Conservation (phyloP, 2,888 invertebrate genomes). For the Hypomecis atomaria region DNA sequence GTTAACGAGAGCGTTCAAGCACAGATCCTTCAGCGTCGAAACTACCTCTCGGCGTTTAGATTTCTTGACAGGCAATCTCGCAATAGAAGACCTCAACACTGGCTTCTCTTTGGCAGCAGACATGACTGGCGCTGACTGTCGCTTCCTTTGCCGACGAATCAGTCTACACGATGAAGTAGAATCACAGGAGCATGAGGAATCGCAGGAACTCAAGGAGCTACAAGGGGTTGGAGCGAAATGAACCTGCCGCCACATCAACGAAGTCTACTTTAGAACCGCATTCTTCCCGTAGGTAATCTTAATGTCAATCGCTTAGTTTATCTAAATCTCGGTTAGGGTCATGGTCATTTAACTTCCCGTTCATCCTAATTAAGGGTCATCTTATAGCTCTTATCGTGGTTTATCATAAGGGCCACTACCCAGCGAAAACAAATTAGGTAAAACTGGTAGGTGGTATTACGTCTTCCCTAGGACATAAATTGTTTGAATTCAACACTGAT, state of each 20-base stretch:
- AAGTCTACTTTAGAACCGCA: constrained; percentile 31
- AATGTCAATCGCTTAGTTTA: constrained; percentile 31
- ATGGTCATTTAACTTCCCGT: constrained; percentile 24
- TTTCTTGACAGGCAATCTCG: constrained; percentile 46
- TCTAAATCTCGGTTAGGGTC: constrained; percentile 35
- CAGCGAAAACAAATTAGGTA: not conserved
- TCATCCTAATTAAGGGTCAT: constrained; percentile 11
- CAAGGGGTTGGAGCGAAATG: constrained; percentile 72
- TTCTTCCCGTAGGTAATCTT: constrained; percentile 37
- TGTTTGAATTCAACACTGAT: too few species aligned
- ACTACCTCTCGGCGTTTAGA: constrained; percentile 70
- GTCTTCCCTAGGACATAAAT: too few species aligned
- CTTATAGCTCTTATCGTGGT: not conserved
- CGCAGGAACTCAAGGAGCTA: constrained; percentile 52
- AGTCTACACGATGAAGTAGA: constrained; percentile 47
- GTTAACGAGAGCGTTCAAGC: constrained; percentile 82
- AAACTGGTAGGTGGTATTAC: too few species aligned
- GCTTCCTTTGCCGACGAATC: constrained; percentile 50
- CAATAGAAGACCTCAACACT: constrained; percentile 41
- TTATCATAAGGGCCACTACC: constrained; percentile 7
- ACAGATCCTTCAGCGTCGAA: constrained; percentile 78
- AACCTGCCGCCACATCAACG: constrained; percentile 64
- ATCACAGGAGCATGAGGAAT: constrained; percentile 39
- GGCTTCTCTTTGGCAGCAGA: constrained; percentile 34
- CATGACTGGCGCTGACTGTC: constrained; percentile 32